Percentiles rank a stretch among this genome's conserved stretches.
Conservation (phyloP, 2,888 invertebrate genomes). For the Drosophila setosimentum region DNA sequence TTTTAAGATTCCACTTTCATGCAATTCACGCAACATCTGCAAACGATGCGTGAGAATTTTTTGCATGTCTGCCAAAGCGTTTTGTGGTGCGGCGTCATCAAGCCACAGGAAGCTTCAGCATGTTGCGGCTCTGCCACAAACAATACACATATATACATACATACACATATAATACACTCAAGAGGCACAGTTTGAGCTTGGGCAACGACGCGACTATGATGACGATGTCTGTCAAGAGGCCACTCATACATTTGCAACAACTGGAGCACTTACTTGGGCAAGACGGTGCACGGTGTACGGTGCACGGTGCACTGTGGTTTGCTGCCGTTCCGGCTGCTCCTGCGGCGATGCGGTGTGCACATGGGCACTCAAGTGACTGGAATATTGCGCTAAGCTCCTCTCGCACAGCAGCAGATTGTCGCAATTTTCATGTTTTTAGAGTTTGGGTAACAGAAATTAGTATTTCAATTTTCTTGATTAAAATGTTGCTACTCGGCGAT, state of each 20-base stretch:
- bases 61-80: slow-evolving; percentile 56
- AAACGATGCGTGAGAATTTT: slow-evolving; percentile 74
- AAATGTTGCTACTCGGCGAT: slow-evolving; percentile 64
- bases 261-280: slow-evolving; percentile 52
- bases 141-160: slow-evolving; percentile 46
- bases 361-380: slow-evolving; percentile 70
- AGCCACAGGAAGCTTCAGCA: slow-evolving; percentile 75
- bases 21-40: slow-evolving; percentile 51
- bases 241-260: slow-evolving; percentile 81
- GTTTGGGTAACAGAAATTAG: slow-evolving; percentile 30
- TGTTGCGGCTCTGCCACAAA: slow-evolving; percentile 56
- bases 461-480: slow-evolving; percentile 57
- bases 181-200: slow-evolving; percentile 72
- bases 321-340: slow-evolving; percentile 44
- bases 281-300: slow-evolving; percentile 38
- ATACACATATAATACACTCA: too few relatives aligned
- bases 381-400: slow-evolving; percentile 50
- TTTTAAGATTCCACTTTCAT: background rate
- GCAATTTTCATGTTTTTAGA: slow-evolving; percentile 32
- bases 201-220: slow-evolving; percentile 30
- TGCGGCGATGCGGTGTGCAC: slow-evolving; percentile 71
- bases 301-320: slow-evolving; percentile 40
- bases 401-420: slow-evolving; percentile 64
- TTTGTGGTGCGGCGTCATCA: slow-evolving; percentile 60
- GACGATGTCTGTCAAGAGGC: slow-evolving; percentile 79